Base-by-base conservation (phyloP, 2,113 vertebrate genomes). In the Prionailurus bengalensis region DNA sequence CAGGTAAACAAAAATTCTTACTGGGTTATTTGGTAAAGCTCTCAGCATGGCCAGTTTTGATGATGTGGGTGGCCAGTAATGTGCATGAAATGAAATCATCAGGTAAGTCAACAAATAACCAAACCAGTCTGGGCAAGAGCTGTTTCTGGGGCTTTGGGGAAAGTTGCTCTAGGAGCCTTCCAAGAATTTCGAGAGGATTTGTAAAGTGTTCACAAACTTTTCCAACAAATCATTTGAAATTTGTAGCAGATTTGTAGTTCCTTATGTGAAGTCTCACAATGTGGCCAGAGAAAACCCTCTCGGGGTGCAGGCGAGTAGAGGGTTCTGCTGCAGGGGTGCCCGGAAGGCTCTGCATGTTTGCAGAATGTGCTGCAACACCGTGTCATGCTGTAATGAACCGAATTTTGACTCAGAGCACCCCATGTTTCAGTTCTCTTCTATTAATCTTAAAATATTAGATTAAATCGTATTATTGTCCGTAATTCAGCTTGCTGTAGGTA, bases 21-120 rank as follows among this genome's bases (percentile, higher is more conserved):
- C 58, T 83, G 85, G 36, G 42, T 78, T 63, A 82, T 65, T 84
- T 94, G 82, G 15, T 71, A 66, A 92, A 93, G 4, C 29, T 95
- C 53, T 95, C 45, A 76, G 12, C 33, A 80, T 14, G 21, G 48
- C 5, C 1, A 7, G 2, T 93, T 90, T 78, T 79, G 31, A 71
- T 80, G 45, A 45, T 0, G 58, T 61, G 21, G 21, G 27, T 53
- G 10, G 17, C 80, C 48, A 85, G 55, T 16, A 55, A 84, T 78
- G 79, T n/a, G 45, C 25, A 55, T 39, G 17, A 92, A 92, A 92
- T 88, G 79, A 53, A 91, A 85, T 21, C 33, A 68, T 23, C 23
- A 80, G 63, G 2, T 79, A 79, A 91, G 25, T 42, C 31, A 91
- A 79, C 14, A 89, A 63, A 53, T 33, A 66, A 73, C 45, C 55